phyloP scores from a whole-genome alignment of 2,113 vertebrate genomes.

The Oxyura jamaicensis region DNA sequence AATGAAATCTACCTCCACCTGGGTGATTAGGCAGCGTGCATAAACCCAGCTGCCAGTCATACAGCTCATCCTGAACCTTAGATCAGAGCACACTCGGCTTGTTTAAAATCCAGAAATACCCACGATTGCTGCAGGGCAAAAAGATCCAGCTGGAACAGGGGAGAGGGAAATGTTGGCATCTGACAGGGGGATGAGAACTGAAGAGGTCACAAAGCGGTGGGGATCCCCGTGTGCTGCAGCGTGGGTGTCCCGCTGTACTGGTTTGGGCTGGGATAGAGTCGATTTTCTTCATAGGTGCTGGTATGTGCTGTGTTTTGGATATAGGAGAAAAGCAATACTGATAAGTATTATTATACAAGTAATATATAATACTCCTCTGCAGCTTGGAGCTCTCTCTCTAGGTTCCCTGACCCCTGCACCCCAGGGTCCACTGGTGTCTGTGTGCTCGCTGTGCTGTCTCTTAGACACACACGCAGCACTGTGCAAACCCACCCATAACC shows the following conservation, averaged over 20 bases:
- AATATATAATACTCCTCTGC: neutral
- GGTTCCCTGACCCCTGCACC: neutral
- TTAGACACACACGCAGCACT: neutral
- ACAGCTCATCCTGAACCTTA: fast-evolving
- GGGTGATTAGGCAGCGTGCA: fast-evolving
- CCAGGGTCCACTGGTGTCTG: neutral
- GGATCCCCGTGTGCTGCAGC: neutral
- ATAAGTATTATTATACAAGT: too few species aligned
- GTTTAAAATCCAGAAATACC: neutral
- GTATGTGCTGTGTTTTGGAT: too few species aligned
- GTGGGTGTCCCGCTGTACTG: neutral
- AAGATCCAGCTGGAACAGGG: neutral
- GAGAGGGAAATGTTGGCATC: fast-evolving
- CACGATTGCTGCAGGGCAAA: neutral
- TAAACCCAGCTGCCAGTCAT: neutral
- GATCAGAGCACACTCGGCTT: neutral
- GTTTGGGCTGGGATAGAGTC: too few species aligned
- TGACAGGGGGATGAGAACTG: neutral
- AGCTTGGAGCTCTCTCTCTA: neutral
- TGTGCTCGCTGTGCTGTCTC: too few species aligned
- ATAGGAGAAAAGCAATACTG: too few species aligned
- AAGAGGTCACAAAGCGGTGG: neutral
- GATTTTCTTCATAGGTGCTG: too few species aligned
- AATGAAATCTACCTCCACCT: neutral
- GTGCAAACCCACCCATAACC: neutral